Base-by-base conservation (phyloP, 2,797 vertebrate species). In the Syndactyla subalaris region DNA sequence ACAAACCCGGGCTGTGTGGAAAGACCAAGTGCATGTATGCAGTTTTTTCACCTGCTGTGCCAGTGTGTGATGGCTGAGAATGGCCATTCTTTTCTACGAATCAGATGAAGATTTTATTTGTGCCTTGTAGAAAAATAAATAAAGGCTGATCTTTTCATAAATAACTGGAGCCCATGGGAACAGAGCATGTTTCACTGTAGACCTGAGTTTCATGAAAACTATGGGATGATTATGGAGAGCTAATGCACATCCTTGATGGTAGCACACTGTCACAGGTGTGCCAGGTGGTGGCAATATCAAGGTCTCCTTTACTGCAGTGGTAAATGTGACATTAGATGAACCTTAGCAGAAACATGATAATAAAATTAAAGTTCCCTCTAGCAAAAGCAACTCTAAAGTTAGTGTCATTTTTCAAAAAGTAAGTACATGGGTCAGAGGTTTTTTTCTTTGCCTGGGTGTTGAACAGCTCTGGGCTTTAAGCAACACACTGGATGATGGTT, bases 151-250 rank as follows among this genome's bases (percentile, higher is more conserved):
- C 62, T 79, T 81, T 93, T 88, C 7, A 29, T 67, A 49, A 82
- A 63, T 49, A 88, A n/a, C 19, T 12, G 72, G 46, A 81, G 10
- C 11, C 51, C 9, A 21, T 0, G 0, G 32, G 49, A 49, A 48
- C 11, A 48, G 39, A 54, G 6, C 4, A 14, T 24, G 10, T 67
- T 70, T 78, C 59, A 15, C 27, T 7, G 19, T 49, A 22, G 32
- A 41, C 62, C 24, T 11, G 32, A 78, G 30, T 83, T 89, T 82
- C 16, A 5, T 55, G 14, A 77, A 61, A 79, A 27, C 10, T 34
- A 5, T 0, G 3, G 26, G 29, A 51, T 39, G 27, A 41, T 62
- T 39, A 41, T 0, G 5, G 19, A 57, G 16, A 54, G 22, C 6
- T 15, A n/a, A 22, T n/a, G 27, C 41, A 19, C 18, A n/a, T 54